Base-by-base conservation (phyloP, 1,140 invertebrate genomes). In the Sitobion miscanthi region DNA sequence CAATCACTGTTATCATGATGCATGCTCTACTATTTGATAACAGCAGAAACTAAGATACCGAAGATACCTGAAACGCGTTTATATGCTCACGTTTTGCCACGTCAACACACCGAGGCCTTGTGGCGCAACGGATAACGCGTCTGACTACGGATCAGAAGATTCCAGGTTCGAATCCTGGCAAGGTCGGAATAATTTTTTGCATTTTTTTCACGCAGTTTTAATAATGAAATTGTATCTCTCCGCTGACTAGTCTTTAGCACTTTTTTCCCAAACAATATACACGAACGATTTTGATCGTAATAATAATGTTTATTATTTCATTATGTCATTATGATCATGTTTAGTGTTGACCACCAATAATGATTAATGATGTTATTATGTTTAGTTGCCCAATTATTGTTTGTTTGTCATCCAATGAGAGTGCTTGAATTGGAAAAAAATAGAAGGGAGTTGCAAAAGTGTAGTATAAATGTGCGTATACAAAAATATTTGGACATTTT, bases 91-190 rank as follows among this genome's bases (percentile, higher is more conserved):
- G 77, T 92, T 92, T 92, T 85, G 85, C 49, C 85, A 57, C 87
- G 45, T 47, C 25, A 52, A 89, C 91, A 54, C 82, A 89, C 35
- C 42, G 83, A 77, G 97, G 97, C 97, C 97, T 96, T 97, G 97
- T 97, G 97, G 97, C 97, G 97, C 97, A 97, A 98, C 96, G 97
- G 97, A 97, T 97, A 98, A 98, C 97, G 97, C 97, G 97, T 97
- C 97, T 97, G 97, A 97, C 97, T 98, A 97, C 97, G 97, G 97
- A 98, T 97, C 97, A 97, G 97, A 97, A 97, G 97, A 97, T 97
- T 97, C 97, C 97, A 97, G 97, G 97, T 97, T 98, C 97, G 97
- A 98, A 97, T 98, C 97, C 97, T 97, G 97, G 97, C 97, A 97
- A 96, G 97, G 96, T 97, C 94, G 94, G 25, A 11, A 17, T n/a